phyloP scores from a whole-genome alignment of 2,797 vertebrate species.

The Triplophysa bombifrons region DNA sequence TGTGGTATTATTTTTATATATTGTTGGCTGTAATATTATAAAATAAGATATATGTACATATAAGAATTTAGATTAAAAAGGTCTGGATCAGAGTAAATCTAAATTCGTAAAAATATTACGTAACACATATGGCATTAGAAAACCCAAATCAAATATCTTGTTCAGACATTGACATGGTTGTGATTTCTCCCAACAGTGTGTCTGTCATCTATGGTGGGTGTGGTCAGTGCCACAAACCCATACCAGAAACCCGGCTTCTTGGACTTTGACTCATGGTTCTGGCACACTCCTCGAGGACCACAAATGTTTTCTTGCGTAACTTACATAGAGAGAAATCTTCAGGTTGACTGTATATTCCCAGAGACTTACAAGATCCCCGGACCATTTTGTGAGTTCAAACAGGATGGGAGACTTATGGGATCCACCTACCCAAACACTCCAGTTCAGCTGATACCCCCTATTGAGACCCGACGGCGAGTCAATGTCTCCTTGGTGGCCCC shows the following conservation, averaged over 20 bases:
- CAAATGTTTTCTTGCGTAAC: constrained; percentile 82
- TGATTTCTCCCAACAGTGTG: constrained; percentile 29
- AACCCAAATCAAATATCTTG: not conserved
- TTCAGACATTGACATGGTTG: not conserved
- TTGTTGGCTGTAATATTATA: no score
- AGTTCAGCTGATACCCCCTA: constrained; percentile 65
- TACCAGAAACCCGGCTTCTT: constrained; percentile 56
- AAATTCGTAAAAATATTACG: not conserved
- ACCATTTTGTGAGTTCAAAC: constrained; percentile 81
- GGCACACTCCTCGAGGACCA: constrained; percentile 76
- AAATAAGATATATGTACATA: no score
- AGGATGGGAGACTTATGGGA: constrained; percentile 80
- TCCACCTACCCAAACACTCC: constrained; percentile 76
- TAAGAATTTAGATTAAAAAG: no score
- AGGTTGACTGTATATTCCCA: constrained; percentile 81
- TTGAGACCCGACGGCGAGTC: constrained; percentile 74
- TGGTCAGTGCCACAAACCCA: constrained; percentile 41
- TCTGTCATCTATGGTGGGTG: constrained; percentile 29
- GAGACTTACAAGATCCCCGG: constrained; percentile 71
- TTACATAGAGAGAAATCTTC: constrained; percentile 77
- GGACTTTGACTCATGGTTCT: constrained; percentile 61
- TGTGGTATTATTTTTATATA: no score
- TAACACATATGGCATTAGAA: not conserved
- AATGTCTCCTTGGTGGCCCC: constrained; percentile 77
- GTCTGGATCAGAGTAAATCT: not conserved